These are phyloP conservation scores for Tetraodon nigroviridis DNA, from an alignment of 2,113 vertebrate species.

Conservation along the genomic window DNA sequence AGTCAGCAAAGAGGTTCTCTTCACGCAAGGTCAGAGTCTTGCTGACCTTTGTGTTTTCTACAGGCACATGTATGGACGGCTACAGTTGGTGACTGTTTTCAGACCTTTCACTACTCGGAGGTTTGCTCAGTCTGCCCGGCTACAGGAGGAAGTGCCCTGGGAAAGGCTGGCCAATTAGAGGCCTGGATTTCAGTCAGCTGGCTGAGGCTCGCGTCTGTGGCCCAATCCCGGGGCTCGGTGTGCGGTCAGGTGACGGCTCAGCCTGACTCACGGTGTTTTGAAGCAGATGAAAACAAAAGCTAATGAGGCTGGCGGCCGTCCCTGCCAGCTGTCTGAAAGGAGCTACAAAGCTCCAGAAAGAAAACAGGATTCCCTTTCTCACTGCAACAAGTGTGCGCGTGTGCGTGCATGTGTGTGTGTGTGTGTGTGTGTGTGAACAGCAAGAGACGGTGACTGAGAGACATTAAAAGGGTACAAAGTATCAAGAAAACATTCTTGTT, in stretches of 20 bases:
- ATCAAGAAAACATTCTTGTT: too few species aligned
- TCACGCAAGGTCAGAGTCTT: not conserved
- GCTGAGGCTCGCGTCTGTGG: slow-evolving; percentile 4
- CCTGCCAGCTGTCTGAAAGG: slow-evolving; percentile 53
- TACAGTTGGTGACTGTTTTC: slow-evolving; percentile 21
- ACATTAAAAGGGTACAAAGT: too few species aligned
- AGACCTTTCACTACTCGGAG: slow-evolving; percentile 32
- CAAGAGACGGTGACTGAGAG: not conserved
- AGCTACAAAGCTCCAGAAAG: slow-evolving; percentile 3
- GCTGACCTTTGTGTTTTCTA: too few species aligned
- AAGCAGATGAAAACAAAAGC: slow-evolving; percentile 68
- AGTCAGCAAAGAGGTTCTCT: not conserved
- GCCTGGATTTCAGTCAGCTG: slow-evolving; percentile 51
- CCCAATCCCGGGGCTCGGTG: slow-evolving; percentile 31
- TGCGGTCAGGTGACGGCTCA: slow-evolving; percentile 58
- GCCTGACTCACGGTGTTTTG: slow-evolving; percentile 44
- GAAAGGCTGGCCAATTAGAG: slow-evolving; percentile 52
- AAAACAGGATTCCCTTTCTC: slow-evolving; percentile 17
- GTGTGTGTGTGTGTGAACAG: not conserved
- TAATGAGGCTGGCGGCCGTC: slow-evolving; percentile 53
- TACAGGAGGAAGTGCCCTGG: slow-evolving; percentile 67
- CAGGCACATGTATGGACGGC: too few species aligned
- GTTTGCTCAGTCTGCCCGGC: slow-evolving; percentile 64
- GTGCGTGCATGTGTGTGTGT: slow-evolving; percentile 5
- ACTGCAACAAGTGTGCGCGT: slow-evolving; percentile 31